Conservation (phyloP, 2,797 vertebrate genomes). For the Bryconaethiops microstoma region DNA sequence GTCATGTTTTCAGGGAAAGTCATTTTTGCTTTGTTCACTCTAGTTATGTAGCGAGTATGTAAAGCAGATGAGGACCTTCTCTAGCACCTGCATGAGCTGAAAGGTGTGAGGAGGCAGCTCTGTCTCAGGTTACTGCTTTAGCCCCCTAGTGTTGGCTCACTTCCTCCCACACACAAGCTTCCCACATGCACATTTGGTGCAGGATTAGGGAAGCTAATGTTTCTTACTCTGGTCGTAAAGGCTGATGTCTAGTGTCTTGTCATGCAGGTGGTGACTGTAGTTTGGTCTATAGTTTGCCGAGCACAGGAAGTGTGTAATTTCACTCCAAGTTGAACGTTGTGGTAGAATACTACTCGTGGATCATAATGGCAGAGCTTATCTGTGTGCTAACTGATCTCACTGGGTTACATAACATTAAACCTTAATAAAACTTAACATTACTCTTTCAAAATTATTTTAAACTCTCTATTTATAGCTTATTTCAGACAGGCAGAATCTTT, state of each 20-base stretch:
- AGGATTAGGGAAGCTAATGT: neutral
- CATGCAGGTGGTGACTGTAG: neutral
- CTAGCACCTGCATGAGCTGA: neutral
- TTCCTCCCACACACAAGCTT: conserved; percentile 17
- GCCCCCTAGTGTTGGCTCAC: conserved; percentile 41
- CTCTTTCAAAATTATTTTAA: too few relatives aligned
- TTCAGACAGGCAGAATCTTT: too few relatives aligned
- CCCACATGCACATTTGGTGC: neutral
- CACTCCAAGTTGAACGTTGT: neutral
- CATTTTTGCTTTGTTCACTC: neutral
- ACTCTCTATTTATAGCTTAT: too few relatives aligned
- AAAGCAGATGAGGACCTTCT: conserved; percentile 13
- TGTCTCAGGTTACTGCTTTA: conserved; percentile 32
- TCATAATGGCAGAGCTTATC: neutral
- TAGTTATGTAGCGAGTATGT: neutral
- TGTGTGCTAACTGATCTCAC: neutral
- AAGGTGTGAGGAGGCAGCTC: neutral
- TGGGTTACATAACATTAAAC: neutral
- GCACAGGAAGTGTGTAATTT: conserved; percentile 7
- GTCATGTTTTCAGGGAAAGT: neutral
- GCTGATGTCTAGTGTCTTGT: neutral
- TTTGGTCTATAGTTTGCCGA: neutral
- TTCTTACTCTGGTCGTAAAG: neutral
- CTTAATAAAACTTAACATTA: too few relatives aligned
- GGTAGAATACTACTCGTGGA: neutral